Evolutionary conservation across 2,797 vertebrate species (phyloP), one percentile per base, ranked within the genome.

Genomic region (Platyrinchus mystaceus): DNA sequence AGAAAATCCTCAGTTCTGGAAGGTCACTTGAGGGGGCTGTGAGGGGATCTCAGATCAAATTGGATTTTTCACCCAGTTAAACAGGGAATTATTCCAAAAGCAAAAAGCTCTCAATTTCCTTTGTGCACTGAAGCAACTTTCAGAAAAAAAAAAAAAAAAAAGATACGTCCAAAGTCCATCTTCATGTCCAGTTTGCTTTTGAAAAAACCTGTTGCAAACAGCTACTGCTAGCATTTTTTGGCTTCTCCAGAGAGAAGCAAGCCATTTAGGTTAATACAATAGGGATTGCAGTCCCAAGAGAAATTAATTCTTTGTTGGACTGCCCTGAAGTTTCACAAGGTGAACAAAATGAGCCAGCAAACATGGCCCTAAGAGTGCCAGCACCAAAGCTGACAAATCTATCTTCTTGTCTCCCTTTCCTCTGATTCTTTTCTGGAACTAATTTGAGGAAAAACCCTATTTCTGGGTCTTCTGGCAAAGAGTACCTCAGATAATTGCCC

Each of bases 371-470:
- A 64, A 67, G 77, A 91, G 63, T 63, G 80, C 91, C 80, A 95
- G 60, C 49, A 93, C 87, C 95, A 95, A 94, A 96, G 89, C 80
- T 70, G 91, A 96, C 87, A 93, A 92, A 95, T 95, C 87, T 56
- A 86, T 89, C 44, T 89, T 97, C 76, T 94, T 93, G 70, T 96
- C 87, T 95, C 69, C 26, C 58, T 91, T 84, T 47, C 70, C 77
- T 91, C 67, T 87, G 62, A 96, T 73, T 95, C 83, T 84, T 84
- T 97, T 69, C 87, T 94, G 87, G 85, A 94, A 84, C 34, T 67
- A 93, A 91, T 91, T 64, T 70, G 69, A 94, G 87, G 36, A 58
- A 80, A 91, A 95, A 76, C 16, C 34, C 55, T 86, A 79, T 79
- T 89, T 96, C 63, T 90, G 77, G 94, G 89, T 90, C 77, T 84